Conservation (phyloP, 2,797 vertebrate species). For the Cyprinodon diabolis region DNA sequence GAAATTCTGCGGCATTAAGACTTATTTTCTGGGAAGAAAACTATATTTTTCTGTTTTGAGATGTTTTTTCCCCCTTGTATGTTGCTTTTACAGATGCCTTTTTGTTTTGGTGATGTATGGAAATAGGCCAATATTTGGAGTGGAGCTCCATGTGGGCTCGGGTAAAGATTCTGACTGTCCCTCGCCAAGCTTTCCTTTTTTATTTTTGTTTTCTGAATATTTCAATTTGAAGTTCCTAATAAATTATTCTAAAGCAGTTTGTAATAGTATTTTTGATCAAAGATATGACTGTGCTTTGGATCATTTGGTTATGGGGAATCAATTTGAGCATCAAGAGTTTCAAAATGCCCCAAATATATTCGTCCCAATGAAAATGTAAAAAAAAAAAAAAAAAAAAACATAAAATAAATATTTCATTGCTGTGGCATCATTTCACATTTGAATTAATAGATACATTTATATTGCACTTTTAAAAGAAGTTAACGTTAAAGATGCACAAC, state of each 20-base stretch:
- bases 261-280: slow-evolving; percentile 13
- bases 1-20: slow-evolving; percentile 84
- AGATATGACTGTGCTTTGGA: background rate
- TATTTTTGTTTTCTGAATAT: slow-evolving; percentile 83
- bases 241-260: slow-evolving; percentile 96
- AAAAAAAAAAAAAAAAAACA: background rate
- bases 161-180: slow-evolving; percentile 70
- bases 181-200: slow-evolving; percentile 70
- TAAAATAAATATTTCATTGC: background rate
- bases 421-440: background rate
- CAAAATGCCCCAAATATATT: too few relatives aligned
- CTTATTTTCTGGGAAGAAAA: slow-evolving; percentile 82
- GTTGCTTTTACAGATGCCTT: slow-evolving; percentile 73
- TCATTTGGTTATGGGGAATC: too few relatives aligned
- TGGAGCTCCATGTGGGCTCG: slow-evolving; percentile 64
- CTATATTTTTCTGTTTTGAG: slow-evolving; percentile 82
- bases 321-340: background rate
- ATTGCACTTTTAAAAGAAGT: background rate
- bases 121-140: slow-evolving; percentile 70
- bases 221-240: slow-evolving; percentile 97
- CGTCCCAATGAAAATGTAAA: background rate
- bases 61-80: slow-evolving; percentile 74
- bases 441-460: background rate
- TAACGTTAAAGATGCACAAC: background rate
- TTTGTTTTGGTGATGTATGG: slow-evolving; percentile 72